These are phyloP conservation scores for Chrysoperla carnea DNA, from an alignment of 1,140 invertebrate species.

Conservation along the genomic window DNA sequence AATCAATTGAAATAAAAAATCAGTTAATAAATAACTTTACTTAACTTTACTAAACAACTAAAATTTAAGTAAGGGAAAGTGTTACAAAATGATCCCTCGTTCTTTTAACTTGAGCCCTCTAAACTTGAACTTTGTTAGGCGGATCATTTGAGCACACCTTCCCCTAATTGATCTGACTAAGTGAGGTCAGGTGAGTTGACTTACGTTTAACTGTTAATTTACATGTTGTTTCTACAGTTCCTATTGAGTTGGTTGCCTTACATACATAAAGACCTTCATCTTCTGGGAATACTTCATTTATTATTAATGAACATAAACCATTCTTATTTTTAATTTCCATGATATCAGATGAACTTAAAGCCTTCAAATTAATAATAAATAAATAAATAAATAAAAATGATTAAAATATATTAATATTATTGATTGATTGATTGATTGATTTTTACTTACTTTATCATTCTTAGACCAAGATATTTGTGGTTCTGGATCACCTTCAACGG, in stretches of 20 bases:
- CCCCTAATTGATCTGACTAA: too few relatives aligned
- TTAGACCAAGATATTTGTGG: constrained; percentile 78
- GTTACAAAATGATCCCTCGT: too few relatives aligned
- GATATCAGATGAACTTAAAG: constrained; percentile 60
- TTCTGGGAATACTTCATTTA: constrained; percentile 85
- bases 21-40: constrained; percentile 3
- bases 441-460: constrained; percentile 39
- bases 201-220: constrained; percentile 69
- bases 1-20: constrained; percentile 11
- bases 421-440: neutral
- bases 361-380: constrained; percentile 20
- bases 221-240: constrained; percentile 63
- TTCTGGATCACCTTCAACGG: constrained; percentile 79
- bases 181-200: too few relatives aligned
- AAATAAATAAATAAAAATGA: neutral
- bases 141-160: too few relatives aligned
- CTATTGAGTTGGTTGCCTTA: constrained; percentile 79
- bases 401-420: neutral
- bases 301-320: constrained; percentile 65
- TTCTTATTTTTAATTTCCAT: constrained; percentile 83
- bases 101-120: too few relatives aligned
- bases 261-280: constrained; percentile 81
- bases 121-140: too few relatives aligned
- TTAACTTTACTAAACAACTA: too few relatives aligned
- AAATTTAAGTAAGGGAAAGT: too few relatives aligned